Evolutionary conservation across 2,797 vertebrate genomes (phyloP), one percentile per base, ranked within the genome.

Genomic region (Bovichtus diacanthus): DNA sequence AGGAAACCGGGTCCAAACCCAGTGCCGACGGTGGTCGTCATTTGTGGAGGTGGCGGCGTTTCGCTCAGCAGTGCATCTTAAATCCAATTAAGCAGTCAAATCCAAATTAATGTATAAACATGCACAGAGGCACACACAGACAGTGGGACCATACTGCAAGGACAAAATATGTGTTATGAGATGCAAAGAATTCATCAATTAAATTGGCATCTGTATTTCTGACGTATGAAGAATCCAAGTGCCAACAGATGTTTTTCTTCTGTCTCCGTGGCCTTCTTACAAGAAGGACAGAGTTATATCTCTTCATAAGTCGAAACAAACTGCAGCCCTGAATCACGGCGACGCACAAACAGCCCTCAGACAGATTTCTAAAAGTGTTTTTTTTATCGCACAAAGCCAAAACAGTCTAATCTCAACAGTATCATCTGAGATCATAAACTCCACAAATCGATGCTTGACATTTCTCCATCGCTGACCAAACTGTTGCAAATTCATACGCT

Each of bases 81-180:
- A 91, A 87, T 88, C 84, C 86, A 88, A 89, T 91, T 90, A 88
- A 79, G 50, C 83, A 53, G 76, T 83, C 43, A 69, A 64, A 83
- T 90, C 82, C 77, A 83, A 86, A 86, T 77, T 16, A 79, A 80
- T 60, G 65, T 70, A 76, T 60, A 65, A 64, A 75, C 71, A 84
- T 63, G 66, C 67, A 55, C 60, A 64, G 34, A 67, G 34, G 41
- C 82, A 64, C 69, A 70, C 49, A 49, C 41, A 78, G 65, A 59
- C 43, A 80, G 46, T 19, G 41, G 51, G 54, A 73, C 47, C 51
- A 61, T 73, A 70, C 78, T 81, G 78, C 65, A 60, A 75, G 60
- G 36, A 39, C 64, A 76, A 83, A 76, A 76, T 70, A 80, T 83
- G 83, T 75, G 76, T 74, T 70, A 68, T 44, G 50, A 66, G 70